These are phyloP conservation scores for Taphrorychus bicolor DNA, from an alignment of 2,888 invertebrate species.

Conservation along the genomic window DNA sequence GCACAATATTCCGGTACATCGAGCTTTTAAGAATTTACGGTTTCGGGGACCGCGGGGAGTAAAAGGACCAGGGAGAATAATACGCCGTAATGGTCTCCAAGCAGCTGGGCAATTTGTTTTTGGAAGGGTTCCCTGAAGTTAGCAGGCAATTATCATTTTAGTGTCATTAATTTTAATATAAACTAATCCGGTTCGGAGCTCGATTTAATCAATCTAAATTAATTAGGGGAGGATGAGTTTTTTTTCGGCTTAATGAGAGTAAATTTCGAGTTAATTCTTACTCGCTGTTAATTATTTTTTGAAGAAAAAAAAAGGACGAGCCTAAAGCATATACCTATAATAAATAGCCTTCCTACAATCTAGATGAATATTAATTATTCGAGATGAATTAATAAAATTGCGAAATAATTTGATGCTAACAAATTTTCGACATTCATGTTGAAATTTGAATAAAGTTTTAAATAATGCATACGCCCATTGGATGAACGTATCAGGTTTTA, in stretches of 20 bases:
- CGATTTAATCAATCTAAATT: slow-evolving; percentile 1
- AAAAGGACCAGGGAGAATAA: slow-evolving; percentile 14
- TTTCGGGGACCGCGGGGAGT: background rate
- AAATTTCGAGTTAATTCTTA: background rate
- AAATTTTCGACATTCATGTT: background rate
- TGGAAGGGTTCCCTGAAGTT: background rate
- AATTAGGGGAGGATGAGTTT: background rate
- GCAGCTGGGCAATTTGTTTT: slow-evolving; percentile 17
- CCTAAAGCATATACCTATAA: background rate
- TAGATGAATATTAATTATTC: no score
- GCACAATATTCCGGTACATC: slow-evolving; percentile 1
- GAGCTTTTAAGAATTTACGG: slow-evolving; percentile 2
- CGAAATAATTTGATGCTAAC: background rate
- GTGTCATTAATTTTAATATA: slow-evolving; percentile 9
- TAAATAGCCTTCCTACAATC: no score
- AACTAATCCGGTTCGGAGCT: background rate
- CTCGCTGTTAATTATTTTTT: background rate
- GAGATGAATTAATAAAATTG: background rate
- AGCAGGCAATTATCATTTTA: slow-evolving; percentile 10
- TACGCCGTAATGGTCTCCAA: slow-evolving; percentile 11
- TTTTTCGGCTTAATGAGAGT: background rate
- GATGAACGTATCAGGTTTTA: background rate
- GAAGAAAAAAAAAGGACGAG: background rate
- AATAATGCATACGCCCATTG: background rate
- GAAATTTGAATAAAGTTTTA: background rate